Evolutionary conservation across 1,140 invertebrate genomes (phyloP), one percentile per base, ranked within the genome.

Genomic region (Drosophila murphyi): DNA sequence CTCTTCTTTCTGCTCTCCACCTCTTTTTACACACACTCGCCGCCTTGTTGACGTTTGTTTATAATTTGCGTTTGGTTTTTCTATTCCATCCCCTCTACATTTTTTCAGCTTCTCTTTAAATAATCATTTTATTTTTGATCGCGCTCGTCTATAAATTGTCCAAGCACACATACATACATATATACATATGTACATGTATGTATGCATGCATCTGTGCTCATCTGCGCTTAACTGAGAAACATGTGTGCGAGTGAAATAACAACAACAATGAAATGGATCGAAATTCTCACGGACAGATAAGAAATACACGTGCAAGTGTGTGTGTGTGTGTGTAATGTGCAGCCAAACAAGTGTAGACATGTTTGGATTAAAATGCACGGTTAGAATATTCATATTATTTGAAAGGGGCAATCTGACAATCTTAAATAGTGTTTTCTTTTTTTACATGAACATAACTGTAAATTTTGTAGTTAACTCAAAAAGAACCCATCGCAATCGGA

Each of bases 101-200:
- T 51, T 81, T 50, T 69, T 80, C 50, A 80, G 20, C 20, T 20
- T 20, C 20, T 20, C 20, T 20, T 20, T 20, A 80, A 80, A 80
- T 80, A 80, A 80, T 80, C 78, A 80, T 80, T 80, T 80, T 80
- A 80, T 76, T 81, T 80, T 76, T 67, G 78, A 81, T 76, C 78
- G 45, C 72, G 75, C 60, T 80, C 71, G 78, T 31, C 72, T 59
- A 80, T 80, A 80, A 80, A 76, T 81, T 80, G 81, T 80, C 68
- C 78, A 74, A 50, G 48, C 78, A 81, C 60, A 72, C 62, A 60
- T 32, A 69, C 32, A 41, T 3, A 39, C 37, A 12, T 12, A 12
- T 12, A 0, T 12, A 39, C 37, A 39, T 7, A 39, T 8, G 3
- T 39, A 39, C 8, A 2, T 39, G 3, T 39, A 10, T 10, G 10